phyloP scores from a whole-genome alignment of 2,797 vertebrate genomes.

The Thripadectes ignobilis region DNA sequence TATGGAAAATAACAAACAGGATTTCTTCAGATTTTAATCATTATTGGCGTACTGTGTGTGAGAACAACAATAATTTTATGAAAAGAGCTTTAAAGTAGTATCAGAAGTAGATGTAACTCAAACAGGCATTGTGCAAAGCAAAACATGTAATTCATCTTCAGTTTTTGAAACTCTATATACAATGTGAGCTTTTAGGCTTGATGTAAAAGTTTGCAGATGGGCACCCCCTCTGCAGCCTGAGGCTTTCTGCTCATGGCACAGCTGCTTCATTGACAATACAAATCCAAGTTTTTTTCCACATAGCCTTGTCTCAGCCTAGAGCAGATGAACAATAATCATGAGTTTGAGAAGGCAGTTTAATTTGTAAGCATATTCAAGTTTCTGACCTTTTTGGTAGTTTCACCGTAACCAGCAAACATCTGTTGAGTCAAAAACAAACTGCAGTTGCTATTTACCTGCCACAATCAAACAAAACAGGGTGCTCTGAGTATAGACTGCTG shows the following conservation, averaged over 20 bases:
- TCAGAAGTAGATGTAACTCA: not conserved
- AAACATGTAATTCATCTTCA: not conserved
- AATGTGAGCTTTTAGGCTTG: not conserved
- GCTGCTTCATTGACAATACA: not conserved
- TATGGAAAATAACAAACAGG: not conserved
- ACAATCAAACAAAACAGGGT: accelerated
- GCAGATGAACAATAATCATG: not conserved
- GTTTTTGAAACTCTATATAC: not conserved
- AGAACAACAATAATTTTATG: not conserved
- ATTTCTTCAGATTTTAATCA: not conserved
- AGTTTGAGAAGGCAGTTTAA: not conserved
- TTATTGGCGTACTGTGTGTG: not conserved
- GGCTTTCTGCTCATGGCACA: not conserved
- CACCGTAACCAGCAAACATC: not conserved
- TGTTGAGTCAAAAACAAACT: not conserved
- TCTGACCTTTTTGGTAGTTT: not conserved
- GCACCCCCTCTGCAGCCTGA: not conserved
- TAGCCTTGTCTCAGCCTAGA: not conserved
- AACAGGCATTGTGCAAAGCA: not conserved
- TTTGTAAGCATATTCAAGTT: not conserved
- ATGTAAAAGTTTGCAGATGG: not conserved
- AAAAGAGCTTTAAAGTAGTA: not conserved
- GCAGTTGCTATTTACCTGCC: not conserved
- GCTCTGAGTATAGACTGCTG: not conserved
- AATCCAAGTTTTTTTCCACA: not conserved